Evolutionary conservation across 2,888 invertebrate species (phyloP).

Genomic region (Cryptocheilus praepositus): DNA sequence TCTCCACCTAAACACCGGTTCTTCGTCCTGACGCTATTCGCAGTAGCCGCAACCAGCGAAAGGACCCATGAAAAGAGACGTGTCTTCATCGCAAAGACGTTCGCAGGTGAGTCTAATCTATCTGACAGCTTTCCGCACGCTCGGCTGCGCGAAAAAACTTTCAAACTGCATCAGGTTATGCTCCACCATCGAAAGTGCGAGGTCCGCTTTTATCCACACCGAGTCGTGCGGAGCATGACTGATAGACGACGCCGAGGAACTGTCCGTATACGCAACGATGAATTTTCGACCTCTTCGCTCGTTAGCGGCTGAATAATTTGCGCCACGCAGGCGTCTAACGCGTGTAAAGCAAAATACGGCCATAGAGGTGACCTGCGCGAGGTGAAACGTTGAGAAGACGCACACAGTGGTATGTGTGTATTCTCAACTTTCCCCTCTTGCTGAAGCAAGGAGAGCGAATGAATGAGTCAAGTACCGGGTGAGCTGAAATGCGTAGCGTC

Average conservation of each 20-base stretch:
- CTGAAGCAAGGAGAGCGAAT: too few species aligned
- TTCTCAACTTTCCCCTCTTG: too few species aligned
- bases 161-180: conserved; percentile 36
- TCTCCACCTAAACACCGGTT: too few species aligned
- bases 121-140: conserved; percentile 22
- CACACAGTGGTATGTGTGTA: too few species aligned
- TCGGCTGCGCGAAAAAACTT: conserved; percentile 23
- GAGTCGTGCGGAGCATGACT: not conserved
- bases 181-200: conserved; percentile 8
- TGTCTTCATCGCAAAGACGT: not conserved
- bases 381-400: too few species aligned
- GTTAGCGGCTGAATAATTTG: conserved; percentile 1
- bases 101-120: conserved; percentile 7
- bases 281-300: conserved; percentile 10
- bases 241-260: conserved; percentile 1
- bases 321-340: conserved; percentile 6
- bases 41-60: too few species aligned
- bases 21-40: too few species aligned
- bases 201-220: not conserved
- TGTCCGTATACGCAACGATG: not conserved
- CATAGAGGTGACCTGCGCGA: too few species aligned
- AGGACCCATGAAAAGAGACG: not conserved
- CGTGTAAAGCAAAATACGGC: conserved; percentile 1
- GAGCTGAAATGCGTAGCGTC: too few species aligned
- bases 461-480: too few species aligned